phyloP scores from a whole-genome alignment of 2,113 vertebrate genomes.

The Budorcas taxicolor region DNA sequence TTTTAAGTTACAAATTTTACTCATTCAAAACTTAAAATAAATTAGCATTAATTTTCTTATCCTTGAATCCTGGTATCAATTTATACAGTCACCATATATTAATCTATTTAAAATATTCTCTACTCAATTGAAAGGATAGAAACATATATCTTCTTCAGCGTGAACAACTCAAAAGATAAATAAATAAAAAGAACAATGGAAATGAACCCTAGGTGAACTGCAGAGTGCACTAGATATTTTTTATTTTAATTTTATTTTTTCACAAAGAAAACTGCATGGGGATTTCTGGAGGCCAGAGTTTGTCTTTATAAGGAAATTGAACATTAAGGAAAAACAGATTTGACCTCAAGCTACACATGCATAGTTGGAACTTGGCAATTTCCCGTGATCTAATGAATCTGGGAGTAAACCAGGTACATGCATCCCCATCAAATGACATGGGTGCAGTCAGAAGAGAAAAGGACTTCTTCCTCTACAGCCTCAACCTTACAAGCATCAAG shows the following conservation, averaged over 20 bases:
- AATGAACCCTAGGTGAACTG: constrained; percentile 15
- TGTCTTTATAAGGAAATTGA: constrained; percentile 44
- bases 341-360: background rate
- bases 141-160: background rate
- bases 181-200: background rate
- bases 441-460: background rate
- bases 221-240: background rate
- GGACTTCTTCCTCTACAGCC: background rate
- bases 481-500: background rate
- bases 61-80: background rate
- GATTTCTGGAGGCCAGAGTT: background rate
- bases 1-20: background rate
- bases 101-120: background rate
- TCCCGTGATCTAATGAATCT: background rate
- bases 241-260: constrained; percentile 24
- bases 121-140: background rate
- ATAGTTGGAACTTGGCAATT: constrained; percentile 24
- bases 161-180: background rate
- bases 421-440: background rate
- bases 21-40: background rate
- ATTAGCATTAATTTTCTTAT: constrained; percentile 12
- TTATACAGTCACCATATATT: background rate
- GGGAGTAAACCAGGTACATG: background rate
- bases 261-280: constrained; percentile 1
- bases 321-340: constrained; percentile 57